phyloP scores from a whole-genome alignment of 2,113 vertebrate genomes.

The Rhynchomys soricoides region DNA sequence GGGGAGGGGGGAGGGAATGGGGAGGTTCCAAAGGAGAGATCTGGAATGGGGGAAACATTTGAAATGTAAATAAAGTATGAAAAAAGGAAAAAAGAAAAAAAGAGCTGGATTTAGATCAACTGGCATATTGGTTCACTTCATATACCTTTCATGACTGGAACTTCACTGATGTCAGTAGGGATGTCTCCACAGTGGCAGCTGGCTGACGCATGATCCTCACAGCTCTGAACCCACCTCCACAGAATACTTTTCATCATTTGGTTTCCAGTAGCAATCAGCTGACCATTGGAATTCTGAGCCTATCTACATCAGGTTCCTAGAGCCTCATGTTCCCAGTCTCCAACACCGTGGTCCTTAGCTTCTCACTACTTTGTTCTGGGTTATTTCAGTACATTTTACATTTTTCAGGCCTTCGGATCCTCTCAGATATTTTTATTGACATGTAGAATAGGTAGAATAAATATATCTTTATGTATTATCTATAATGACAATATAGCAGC shows the following conservation, averaged over 20 bases:
- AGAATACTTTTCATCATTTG: accelerated
- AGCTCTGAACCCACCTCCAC: too few relatives aligned
- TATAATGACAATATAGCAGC: neutral
- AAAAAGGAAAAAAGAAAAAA: too few relatives aligned
- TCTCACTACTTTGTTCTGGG: neutral
- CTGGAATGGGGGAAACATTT: too few relatives aligned
- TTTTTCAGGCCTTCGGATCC: neutral
- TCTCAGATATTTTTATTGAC: neutral
- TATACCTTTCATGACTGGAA: accelerated
- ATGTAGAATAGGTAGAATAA: neutral
- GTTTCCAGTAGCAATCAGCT: neutral
- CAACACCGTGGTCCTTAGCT: neutral
- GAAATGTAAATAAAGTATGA: too few relatives aligned
- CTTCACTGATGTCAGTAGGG: accelerated
- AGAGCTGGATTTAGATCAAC: too few relatives aligned
- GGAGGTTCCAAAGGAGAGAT: too few relatives aligned
- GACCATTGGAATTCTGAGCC: accelerated
- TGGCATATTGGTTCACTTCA: neutral
- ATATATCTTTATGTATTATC: neutral
- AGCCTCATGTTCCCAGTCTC: neutral
- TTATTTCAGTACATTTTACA: neutral
- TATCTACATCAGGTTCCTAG: neutral
- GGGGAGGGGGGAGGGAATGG: too few relatives aligned
- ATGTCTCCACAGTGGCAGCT: neutral
- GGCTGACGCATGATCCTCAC: neutral